Evolutionary conservation across 1,140 invertebrate genomes (phyloP).

Genomic region (Drosophila asahinai): DNA sequence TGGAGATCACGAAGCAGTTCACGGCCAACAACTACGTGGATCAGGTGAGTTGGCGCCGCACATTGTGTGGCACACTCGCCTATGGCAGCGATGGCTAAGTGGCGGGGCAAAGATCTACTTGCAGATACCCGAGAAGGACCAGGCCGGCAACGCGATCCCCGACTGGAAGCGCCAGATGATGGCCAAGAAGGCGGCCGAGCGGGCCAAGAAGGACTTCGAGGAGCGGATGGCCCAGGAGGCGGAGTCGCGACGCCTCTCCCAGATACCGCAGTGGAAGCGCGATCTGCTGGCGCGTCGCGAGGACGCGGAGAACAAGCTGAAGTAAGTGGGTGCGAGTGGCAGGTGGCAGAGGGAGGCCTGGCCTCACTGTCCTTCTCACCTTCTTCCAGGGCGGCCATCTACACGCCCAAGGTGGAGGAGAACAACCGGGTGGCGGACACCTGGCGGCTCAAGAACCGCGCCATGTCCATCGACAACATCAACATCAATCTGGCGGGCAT

Average conservation of each 20-base stretch:
- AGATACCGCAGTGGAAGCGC: conserved; percentile 96
- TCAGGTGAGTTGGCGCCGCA: conserved; percentile 87
- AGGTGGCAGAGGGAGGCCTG: conserved; percentile 37
- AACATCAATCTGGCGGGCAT: conserved; percentile 85
- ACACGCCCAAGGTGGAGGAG: conserved; percentile 88
- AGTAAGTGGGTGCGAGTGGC: conserved; percentile 85
- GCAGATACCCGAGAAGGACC: conserved; percentile 95
- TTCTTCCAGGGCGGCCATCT: conserved; percentile 87
- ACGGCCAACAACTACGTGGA: conserved; percentile 95
- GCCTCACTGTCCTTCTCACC: conserved; percentile 48
- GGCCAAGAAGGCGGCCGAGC: conserved; percentile 96
- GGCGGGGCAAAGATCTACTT: conserved; percentile 80
- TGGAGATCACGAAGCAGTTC: conserved; percentile 93
- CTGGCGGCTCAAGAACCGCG: conserved; percentile 86
- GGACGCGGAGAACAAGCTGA: conserved; percentile 90
- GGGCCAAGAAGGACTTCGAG: conserved; percentile 95
- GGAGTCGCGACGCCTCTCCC: conserved; percentile 93
- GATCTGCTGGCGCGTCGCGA: conserved; percentile 94
- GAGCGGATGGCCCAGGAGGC: conserved; percentile 93
- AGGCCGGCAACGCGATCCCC: conserved; percentile 94
- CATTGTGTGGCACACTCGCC: too few relatives aligned
- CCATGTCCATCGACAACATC: conserved; percentile 88
- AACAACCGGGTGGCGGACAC: conserved; percentile 86
- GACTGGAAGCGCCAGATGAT: conserved; percentile 98
- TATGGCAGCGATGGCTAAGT: conserved; percentile 23